These are phyloP conservation scores for Drosophila neocordata DNA, from an alignment of 1,140 invertebrate genomes.

Conservation along the genomic window DNA sequence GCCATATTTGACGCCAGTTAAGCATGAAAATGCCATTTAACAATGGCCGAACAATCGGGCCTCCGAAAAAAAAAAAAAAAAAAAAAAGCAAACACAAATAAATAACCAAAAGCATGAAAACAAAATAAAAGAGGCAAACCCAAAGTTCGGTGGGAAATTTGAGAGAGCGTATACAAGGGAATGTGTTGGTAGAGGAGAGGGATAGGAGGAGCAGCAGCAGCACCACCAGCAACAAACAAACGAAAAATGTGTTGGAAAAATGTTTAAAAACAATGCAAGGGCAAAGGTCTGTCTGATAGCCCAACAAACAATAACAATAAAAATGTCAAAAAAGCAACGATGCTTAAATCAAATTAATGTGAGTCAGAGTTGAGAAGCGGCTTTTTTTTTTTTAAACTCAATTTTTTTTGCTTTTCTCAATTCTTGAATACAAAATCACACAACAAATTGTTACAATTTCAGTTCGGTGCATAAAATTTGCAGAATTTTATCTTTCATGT, in stretches of 20 bases:
- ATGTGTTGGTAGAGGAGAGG: background rate
- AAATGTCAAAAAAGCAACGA: constrained; percentile 62
- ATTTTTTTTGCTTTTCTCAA: constrained; percentile 2
- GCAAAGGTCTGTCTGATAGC: constrained; percentile 49
- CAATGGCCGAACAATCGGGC: constrained; percentile 45
- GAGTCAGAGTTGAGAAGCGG: constrained; percentile 23
- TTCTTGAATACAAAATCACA: background rate
- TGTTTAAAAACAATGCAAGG: constrained; percentile 65
- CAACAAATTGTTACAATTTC: too few species aligned
- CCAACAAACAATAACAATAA: constrained; percentile 62
- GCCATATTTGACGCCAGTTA: constrained; percentile 78
- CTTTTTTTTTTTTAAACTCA: constrained; percentile 3
- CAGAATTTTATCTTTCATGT: too few species aligned
- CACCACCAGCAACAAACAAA: constrained; percentile 35
- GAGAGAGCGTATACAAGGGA: background rate
- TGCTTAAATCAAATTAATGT: constrained; percentile 64
- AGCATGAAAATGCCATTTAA: constrained; percentile 81
- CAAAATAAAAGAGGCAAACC: constrained; percentile 15
- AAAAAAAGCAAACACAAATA: constrained; percentile 48
- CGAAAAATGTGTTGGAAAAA: constrained; percentile 65
- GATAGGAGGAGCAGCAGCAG: background rate
- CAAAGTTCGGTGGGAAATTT: constrained; percentile 8
- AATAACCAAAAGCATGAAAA: constrained; percentile 58
- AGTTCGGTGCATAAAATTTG: too few species aligned
- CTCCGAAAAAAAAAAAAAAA: constrained; percentile 13